Evolutionary conservation across 1,140 invertebrate genomes (phyloP).

Genomic region (Xylocopa sonorina): DNA sequence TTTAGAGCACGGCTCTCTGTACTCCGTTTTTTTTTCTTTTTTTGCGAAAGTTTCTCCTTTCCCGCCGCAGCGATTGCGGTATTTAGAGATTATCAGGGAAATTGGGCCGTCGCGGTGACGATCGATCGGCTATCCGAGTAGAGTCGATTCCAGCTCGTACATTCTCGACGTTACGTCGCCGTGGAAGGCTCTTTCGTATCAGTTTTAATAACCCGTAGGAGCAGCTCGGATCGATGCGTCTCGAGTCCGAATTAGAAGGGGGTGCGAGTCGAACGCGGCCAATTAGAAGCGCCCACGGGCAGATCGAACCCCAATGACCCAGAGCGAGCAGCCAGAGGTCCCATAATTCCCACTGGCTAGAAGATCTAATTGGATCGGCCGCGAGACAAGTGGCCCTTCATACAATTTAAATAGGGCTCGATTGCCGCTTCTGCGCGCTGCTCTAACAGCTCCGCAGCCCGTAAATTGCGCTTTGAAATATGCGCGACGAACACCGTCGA

Average conservation of each 20-base stretch:
- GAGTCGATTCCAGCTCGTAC: neutral
- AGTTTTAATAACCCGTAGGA: neutral
- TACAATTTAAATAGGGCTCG: slow-evolving; percentile 53
- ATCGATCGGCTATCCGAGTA: no score
- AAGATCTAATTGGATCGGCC: slow-evolving; percentile 50
- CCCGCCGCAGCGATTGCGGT: no score
- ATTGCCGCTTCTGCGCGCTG: slow-evolving; percentile 6
- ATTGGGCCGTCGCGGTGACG: no score
- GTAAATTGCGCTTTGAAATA: slow-evolving; percentile 55
- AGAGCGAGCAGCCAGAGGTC: slow-evolving; percentile 25
- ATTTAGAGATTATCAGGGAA: neutral
- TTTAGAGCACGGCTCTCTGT: no score
- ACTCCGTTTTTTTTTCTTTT: no score
- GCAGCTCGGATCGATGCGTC: neutral
- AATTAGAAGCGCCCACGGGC: slow-evolving; percentile 4
- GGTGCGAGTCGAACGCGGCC: neutral
- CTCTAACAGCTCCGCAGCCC: slow-evolving; percentile 11
- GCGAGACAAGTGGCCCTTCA: slow-evolving; percentile 43
- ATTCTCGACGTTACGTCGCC: neutral
- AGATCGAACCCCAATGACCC: slow-evolving; percentile 41
- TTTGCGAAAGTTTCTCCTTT: neutral
- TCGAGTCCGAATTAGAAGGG: slow-evolving; percentile 19
- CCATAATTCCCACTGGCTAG: slow-evolving; percentile 45
- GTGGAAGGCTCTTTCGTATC: neutral
- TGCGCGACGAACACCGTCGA: neutral